phyloP scores from a whole-genome alignment of 2,113 vertebrate species.

The Oryctolagus cuniculus region mOryCun1.1 NC_091435.1:64795001-64795500 shows the following conservation, averaged over 20 bases:
- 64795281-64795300: neutral
- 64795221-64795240: constrained; percentile 32
- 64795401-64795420: neutral
- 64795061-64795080: too few species aligned
- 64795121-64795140: constrained; percentile 4
- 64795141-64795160: constrained; percentile 22
- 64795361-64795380: constrained; percentile 29
- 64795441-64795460: constrained; percentile 1
- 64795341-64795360: neutral
- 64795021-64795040: neutral
- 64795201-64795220: constrained; percentile 56
- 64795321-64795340: constrained; percentile 9
- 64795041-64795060: neutral
- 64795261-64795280: neutral
- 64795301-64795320: neutral
- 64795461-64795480: constrained; percentile 37
- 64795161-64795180: constrained; percentile 21
- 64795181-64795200: neutral
- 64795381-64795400: neutral
- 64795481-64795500: constrained; percentile 8
- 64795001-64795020: neutral
- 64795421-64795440: constrained; percentile 49
- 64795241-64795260: constrained; percentile 10
- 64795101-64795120: neutral
- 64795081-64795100: too few species aligned